Evolutionary conservation across 1,140 invertebrate genomes (phyloP).

Genomic region (Babylonia areolata): DNA sequence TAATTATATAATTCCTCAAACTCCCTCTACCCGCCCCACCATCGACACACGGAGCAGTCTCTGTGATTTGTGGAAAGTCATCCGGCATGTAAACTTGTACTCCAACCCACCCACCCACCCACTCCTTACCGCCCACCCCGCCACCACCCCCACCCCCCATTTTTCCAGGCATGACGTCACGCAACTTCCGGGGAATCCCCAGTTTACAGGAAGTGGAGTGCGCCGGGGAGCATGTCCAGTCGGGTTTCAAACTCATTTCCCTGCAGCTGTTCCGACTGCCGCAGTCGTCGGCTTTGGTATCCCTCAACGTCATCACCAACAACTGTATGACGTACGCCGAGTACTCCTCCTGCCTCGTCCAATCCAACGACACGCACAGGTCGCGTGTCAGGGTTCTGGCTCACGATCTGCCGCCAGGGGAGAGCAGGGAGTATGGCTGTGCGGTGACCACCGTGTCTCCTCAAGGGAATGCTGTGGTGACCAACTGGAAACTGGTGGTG

Average conservation of each 20-base stretch:
- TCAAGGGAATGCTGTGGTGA: too few species aligned
- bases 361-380: neutral
- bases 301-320: constrained; percentile 20
- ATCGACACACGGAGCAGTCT: too few species aligned
- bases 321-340: constrained; percentile 6
- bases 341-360: constrained; percentile 5
- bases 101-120: too few species aligned
- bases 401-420: constrained; percentile 4
- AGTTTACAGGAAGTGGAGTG: constrained; percentile 33
- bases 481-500: too few species aligned
- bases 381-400: neutral
- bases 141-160: too few species aligned
- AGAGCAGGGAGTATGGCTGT: constrained; percentile 27
- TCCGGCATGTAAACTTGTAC: too few species aligned
- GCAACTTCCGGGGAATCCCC: constrained; percentile 14
- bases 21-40: too few species aligned
- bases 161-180: constrained; percentile 23
- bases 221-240: neutral
- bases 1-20: too few species aligned
- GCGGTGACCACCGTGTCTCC: neutral
- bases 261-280: neutral
- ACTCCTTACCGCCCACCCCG: too few species aligned
- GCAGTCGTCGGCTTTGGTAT: neutral
- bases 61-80: too few species aligned
- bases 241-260: constrained; percentile 21